Conservation (phyloP, 1,140 invertebrate species). For the Danaus plexippus region DNA sequence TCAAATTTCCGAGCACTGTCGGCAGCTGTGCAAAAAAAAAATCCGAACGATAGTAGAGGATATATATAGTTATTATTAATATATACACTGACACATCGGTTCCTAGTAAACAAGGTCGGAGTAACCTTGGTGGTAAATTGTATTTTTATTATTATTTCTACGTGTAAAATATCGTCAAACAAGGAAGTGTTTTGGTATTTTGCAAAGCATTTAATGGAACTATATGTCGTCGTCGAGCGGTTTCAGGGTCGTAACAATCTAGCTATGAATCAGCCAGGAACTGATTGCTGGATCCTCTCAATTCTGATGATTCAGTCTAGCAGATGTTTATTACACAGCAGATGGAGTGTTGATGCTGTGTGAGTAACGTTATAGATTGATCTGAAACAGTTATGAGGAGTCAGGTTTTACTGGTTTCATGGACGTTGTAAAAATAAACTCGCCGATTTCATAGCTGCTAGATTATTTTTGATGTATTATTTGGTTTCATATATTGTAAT, state of each 20-base stretch:
- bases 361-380: slow-evolving; percentile 20
- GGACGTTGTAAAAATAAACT: no score
- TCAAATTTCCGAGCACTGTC: slow-evolving; percentile 4
- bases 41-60: slow-evolving; percentile 19
- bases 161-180: slow-evolving; percentile 55
- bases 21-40: slow-evolving; percentile 18
- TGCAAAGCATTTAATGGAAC: slow-evolving; percentile 48
- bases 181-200: slow-evolving; percentile 55
- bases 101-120: slow-evolving; percentile 64
- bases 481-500: no score
- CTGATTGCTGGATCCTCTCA: slow-evolving; percentile 19
- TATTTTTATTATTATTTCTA: slow-evolving; percentile 64
- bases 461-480: no score
- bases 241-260: slow-evolving; percentile 35
- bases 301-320: slow-evolving; percentile 23
- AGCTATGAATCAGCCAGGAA: slow-evolving; percentile 29
- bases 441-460: no score
- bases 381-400: slow-evolving; percentile 27
- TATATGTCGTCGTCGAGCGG: slow-evolving; percentile 39
- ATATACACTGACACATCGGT: slow-evolving; percentile 52
- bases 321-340: slow-evolving; percentile 24
- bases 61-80: slow-evolving; percentile 30
- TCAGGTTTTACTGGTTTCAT: slow-evolving; percentile 4
- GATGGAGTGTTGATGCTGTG: slow-evolving; percentile 6
- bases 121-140: slow-evolving; percentile 53